phyloP scores from a whole-genome alignment of 2,797 vertebrate species.

The Chaetophractus vellerosus region DNA sequence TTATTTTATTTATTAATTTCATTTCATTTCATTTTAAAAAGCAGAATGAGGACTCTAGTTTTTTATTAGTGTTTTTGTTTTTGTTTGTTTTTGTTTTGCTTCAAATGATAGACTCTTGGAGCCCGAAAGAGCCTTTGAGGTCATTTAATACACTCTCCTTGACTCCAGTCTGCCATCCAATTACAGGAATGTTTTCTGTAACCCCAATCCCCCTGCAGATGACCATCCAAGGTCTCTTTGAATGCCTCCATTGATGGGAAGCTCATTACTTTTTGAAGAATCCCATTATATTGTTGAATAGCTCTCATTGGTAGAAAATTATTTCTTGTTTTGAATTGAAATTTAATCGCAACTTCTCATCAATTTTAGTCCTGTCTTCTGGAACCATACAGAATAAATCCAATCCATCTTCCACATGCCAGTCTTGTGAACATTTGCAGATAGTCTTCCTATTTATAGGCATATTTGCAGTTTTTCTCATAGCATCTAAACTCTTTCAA shows the following conservation, averaged over 20 bases:
- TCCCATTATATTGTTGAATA: slow-evolving; percentile 45
- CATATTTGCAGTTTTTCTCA: slow-evolving; percentile 23
- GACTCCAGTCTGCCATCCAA: neutral
- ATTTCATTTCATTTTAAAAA: neutral
- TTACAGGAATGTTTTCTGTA: slow-evolving; percentile 44
- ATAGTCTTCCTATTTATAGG: slow-evolving; percentile 9
- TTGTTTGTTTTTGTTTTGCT: slow-evolving; percentile 63
- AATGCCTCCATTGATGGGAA: neutral
- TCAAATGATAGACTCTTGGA: slow-evolving; percentile 44
- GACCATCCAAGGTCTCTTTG: slow-evolving; percentile 35
- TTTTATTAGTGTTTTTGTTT: slow-evolving; percentile 46
- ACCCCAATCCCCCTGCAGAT: neutral
- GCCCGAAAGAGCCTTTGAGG: slow-evolving; percentile 43
- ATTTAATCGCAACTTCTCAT: slow-evolving; percentile 50
- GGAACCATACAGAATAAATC: slow-evolving; percentile 23
- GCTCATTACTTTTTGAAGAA: slow-evolving; percentile 46
- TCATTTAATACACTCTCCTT: slow-evolving; percentile 43
- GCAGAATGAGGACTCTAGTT: neutral
- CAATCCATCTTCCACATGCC: neutral
- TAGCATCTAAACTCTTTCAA: slow-evolving; percentile 43
- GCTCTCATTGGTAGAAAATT: slow-evolving; percentile 34
- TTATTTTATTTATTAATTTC: no score
- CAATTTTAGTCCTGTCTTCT: neutral
- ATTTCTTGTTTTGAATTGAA: slow-evolving; percentile 72
- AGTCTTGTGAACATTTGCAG: slow-evolving; percentile 55